phyloP scores from a whole-genome alignment of 37 sponge, comb jelly and placozoan genomes.

The Ianthella basta region DNA sequence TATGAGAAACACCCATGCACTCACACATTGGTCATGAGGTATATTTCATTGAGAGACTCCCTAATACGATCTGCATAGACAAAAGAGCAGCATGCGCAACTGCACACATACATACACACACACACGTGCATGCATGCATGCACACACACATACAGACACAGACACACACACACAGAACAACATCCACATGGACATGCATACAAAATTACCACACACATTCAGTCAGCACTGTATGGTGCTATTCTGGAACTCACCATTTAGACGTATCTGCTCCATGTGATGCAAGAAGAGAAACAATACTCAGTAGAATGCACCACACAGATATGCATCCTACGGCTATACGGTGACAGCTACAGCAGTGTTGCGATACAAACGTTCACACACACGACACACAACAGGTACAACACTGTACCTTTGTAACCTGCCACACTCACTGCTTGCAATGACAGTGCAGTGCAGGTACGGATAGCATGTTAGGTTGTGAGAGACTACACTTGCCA shows the following conservation, averaged over 20 bases:
- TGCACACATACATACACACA: constrained; percentile 33
- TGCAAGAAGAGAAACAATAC: neutral
- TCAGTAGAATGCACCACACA: neutral
- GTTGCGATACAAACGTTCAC: too few species aligned
- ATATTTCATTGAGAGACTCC: constrained; percentile 92
- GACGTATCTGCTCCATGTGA: too few species aligned
- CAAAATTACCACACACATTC: neutral
- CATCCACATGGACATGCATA: neutral
- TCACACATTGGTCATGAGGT: constrained; percentile 91
- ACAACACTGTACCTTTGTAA: too few species aligned
- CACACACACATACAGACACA: neutral
- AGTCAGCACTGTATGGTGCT: too few species aligned
- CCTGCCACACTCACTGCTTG: too few species aligned
- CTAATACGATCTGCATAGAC: constrained; percentile 70
- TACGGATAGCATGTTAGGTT: too few species aligned
- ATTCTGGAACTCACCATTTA: too few species aligned
- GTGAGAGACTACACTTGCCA: constrained; percentile 62
- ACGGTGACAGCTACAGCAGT: too few species aligned
- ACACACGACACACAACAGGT: neutral
- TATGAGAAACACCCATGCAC: constrained; percentile 6
- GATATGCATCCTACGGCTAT: neutral
- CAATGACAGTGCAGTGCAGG: too few species aligned
- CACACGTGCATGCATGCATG: neutral
- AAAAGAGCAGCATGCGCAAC: neutral
- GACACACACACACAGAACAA: constrained; percentile 13